A percentile compares a stretch with the other conserved stretches of the same genome.
phyloP scores from a whole-genome alignment of 2,888 invertebrate genomes.

The Blastobasis adustella region DNA sequence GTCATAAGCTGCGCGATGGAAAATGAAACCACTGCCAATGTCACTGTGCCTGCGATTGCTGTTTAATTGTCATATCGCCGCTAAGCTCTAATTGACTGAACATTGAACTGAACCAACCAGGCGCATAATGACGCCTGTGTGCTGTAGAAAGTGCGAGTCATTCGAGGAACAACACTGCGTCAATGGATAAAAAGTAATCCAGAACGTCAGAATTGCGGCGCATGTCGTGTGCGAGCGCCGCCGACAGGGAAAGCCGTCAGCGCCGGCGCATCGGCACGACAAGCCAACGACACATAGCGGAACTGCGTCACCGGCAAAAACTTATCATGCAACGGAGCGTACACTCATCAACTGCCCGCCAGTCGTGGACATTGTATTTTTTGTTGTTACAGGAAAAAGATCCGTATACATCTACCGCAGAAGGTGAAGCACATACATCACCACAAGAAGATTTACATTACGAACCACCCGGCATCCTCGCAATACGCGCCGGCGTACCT shows the following conservation, averaged over 20 bases:
- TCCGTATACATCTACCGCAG: slow-evolving; percentile 73
- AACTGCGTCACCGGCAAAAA: slow-evolving; percentile 37
- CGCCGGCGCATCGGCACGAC: slow-evolving; percentile 38
- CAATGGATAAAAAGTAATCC: slow-evolving; percentile 14
- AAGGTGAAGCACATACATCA: slow-evolving; percentile 73
- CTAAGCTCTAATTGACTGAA: slow-evolving; percentile 41
- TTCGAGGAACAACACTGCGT: slow-evolving; percentile 17
- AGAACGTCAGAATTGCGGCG: slow-evolving; percentile 28
- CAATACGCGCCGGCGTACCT: slow-evolving; percentile 65
- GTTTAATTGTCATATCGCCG: slow-evolving; percentile 44
- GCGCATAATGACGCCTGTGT: slow-evolving; percentile 32
- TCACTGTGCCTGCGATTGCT: slow-evolving; percentile 46
- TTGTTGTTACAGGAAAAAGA: slow-evolving; percentile 71
- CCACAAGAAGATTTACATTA: slow-evolving; percentile 71
- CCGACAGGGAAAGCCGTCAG: slow-evolving; percentile 55
- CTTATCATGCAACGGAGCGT: slow-evolving; percentile 22
- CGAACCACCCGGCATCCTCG: slow-evolving; percentile 62
- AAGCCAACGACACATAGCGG: slow-evolving; percentile 61
- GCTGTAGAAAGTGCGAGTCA: slow-evolving; percentile 46
- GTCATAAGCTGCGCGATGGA: slow-evolving; percentile 35
- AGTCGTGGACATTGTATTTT: slow-evolving; percentile 31
- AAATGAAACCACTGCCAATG: slow-evolving; percentile 39
- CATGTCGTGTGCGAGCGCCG: slow-evolving; percentile 32
- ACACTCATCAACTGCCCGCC: slow-evolving; percentile 45
- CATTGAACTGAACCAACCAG: slow-evolving; percentile 31